Conservation (phyloP, 2,113 vertebrate genomes). For the Mesitornis unicolor region DNA sequence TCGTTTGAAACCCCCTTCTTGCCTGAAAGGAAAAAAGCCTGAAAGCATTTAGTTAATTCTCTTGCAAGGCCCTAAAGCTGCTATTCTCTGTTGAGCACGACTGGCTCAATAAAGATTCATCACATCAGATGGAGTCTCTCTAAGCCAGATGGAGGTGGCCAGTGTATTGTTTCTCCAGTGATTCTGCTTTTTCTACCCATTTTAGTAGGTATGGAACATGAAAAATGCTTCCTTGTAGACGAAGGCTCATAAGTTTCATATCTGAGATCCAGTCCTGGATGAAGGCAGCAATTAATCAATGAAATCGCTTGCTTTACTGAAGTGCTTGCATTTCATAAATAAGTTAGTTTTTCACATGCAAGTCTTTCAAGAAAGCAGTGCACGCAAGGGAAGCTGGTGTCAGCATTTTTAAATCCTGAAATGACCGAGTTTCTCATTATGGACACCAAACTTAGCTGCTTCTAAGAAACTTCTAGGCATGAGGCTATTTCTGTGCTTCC, state of each 20-base stretch:
- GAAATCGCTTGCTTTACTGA: background rate
- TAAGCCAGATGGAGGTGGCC: background rate
- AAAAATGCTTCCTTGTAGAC: background rate
- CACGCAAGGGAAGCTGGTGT: background rate
- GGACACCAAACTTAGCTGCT: constrained; percentile 17
- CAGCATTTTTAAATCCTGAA: constrained; percentile 45
- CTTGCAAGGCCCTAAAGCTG: background rate
- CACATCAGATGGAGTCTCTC: background rate
- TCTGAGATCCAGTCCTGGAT: background rate
- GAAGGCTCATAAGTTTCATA: background rate
- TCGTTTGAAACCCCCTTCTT: constrained; percentile 17
- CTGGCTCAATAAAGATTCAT: background rate
- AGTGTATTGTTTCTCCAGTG: background rate
- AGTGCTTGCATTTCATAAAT: constrained; percentile 23
- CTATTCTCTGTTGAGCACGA: background rate
- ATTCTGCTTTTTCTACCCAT: background rate
- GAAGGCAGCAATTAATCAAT: constrained; percentile 15
- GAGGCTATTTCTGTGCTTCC: constrained; percentile 13
- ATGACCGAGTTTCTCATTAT: background rate
- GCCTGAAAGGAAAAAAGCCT: background rate
- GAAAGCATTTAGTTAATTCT: background rate
- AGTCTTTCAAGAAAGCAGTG: background rate
- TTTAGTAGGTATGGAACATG: background rate
- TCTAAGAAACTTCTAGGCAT: constrained; percentile 22
- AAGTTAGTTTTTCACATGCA: background rate